Evolutionary conservation across 2,797 vertebrate genomes (phyloP).

Genomic region (Merluccius polli): DNA sequence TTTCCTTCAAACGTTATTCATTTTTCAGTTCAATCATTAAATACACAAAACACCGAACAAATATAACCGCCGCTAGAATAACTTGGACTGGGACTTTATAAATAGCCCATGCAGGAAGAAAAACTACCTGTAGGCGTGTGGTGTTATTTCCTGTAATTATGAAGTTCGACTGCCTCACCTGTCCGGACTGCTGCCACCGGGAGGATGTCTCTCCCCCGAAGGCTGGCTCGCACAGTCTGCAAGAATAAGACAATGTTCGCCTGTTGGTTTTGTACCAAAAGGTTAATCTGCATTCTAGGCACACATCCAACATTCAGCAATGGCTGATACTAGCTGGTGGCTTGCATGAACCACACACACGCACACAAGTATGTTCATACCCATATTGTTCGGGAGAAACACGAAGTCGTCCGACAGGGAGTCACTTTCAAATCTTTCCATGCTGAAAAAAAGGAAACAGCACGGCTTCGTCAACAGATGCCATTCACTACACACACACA

Average conservation of each 20-base stretch:
- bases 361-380: background rate
- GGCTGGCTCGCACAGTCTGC: conserved; percentile 29
- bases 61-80: background rate
- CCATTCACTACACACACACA: conserved; percentile 1
- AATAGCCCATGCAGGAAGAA: background rate
- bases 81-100: background rate
- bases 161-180: conserved; percentile 45
- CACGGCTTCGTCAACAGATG: background rate
- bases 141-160: background rate
- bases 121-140: background rate
- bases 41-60: background rate
- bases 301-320: conserved; percentile 15
- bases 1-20: background rate
- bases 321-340: background rate
- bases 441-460: conserved; percentile 37
- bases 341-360: background rate
- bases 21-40: background rate
- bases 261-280: background rate
- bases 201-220: conserved; percentile 4
- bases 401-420: conserved; percentile 62
- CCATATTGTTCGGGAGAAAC: conserved; percentile 53
- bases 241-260: conserved; percentile 4
- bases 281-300: conserved; percentile 38
- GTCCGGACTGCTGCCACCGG: conserved; percentile 12
- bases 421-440: conserved; percentile 48